Percentiles rank a stretch among this genome's conserved stretches.
phyloP scores from a whole-genome alignment of 1,140 invertebrate genomes.

The Tyrophagus putrescentiae region DNA sequence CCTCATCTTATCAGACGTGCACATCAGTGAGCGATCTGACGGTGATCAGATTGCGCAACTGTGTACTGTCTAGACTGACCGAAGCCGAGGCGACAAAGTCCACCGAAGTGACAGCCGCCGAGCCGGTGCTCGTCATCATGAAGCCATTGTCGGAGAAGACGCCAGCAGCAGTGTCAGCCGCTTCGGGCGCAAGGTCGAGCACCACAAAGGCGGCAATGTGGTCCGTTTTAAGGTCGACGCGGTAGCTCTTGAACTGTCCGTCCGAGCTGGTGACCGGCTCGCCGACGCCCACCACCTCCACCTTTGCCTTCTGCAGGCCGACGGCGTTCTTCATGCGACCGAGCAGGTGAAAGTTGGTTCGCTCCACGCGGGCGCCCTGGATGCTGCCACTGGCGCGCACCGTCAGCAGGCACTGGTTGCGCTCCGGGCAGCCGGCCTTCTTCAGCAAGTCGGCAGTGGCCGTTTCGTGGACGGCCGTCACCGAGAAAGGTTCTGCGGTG shows the following conservation, averaged over 20 bases:
- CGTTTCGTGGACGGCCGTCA: background rate
- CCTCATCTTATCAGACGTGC: too few species aligned
- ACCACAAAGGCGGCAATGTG: slow-evolving; percentile 47
- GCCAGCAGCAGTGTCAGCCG: slow-evolving; percentile 35
- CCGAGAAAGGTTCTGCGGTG: background rate
- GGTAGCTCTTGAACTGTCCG: background rate
- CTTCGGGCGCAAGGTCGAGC: slow-evolving; percentile 37
- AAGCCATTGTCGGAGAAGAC: slow-evolving; percentile 52
- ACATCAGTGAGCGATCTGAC: too few species aligned
- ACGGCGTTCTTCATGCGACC: background rate
- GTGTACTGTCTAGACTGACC: too few species aligned
- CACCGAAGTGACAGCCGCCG: too few species aligned
- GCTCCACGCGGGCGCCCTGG: background rate
- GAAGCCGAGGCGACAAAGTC: too few species aligned
- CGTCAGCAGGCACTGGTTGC: background rate
- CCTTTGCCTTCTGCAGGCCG: too few species aligned
- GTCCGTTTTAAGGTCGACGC: slow-evolving; percentile 34
- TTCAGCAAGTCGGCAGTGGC: background rate
- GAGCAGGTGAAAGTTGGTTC: background rate
- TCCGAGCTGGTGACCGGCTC: background rate
- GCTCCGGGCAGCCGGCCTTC: background rate
- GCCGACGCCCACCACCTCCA: background rate
- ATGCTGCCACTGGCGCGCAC: background rate
- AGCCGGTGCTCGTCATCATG: slow-evolving; percentile 27
- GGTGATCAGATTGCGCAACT: too few species aligned